Conservation (phyloP, 2,113 vertebrate genomes). For the Tragelaphus imberbis region DNA sequence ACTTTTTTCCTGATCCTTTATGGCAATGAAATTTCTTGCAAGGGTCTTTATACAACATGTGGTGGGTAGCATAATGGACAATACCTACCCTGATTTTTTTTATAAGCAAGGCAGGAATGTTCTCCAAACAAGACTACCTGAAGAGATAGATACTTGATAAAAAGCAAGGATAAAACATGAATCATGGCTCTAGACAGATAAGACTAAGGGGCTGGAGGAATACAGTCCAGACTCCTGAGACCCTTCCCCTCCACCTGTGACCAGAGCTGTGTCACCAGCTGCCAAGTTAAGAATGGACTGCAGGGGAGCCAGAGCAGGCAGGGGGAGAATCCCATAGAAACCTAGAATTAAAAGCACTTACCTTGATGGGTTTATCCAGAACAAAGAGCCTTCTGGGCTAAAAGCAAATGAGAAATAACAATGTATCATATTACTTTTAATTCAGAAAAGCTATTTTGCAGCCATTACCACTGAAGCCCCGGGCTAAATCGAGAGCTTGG, state of each 20-base stretch:
- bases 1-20: neutral
- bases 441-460: neutral
- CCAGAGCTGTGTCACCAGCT: neutral
- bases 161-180: neutral
- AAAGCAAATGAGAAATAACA: conserved; percentile 59
- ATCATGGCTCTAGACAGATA: neutral
- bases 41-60: neutral
- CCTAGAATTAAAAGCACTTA: conserved; percentile 45
- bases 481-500: neutral
- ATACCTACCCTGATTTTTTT: neutral
- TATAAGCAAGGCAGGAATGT: neutral
- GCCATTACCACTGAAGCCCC: neutral
- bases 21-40: neutral
- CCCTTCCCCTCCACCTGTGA: neutral
- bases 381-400: conserved; percentile 53
- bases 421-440: conserved; percentile 38
- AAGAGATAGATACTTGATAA: neutral
- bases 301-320: rapidly evolving
- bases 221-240: neutral
- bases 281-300: neutral
- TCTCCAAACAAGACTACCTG: neutral
- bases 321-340: rapidly evolving
- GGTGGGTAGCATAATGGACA: neutral
- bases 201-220: neutral
- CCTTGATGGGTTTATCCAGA: conserved; percentile 60